Evolutionary conservation across 1,140 invertebrate genomes (phyloP), one percentile per base, ranked within the genome.

Genomic region (Halesus radiatus): DNA sequence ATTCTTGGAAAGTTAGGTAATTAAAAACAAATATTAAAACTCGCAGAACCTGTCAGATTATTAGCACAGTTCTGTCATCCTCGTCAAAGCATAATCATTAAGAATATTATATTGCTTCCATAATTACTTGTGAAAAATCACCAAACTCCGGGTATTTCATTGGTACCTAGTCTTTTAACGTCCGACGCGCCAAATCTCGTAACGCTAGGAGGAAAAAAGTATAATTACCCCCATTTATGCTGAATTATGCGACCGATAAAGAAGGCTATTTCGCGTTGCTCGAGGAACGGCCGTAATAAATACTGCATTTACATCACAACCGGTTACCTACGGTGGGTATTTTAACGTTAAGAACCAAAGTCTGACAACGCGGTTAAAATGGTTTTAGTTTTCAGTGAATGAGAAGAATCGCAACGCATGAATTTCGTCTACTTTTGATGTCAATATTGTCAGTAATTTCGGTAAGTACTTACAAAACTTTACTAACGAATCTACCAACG

Each of bases 191-290:
- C 54, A 72, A 72, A 72, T 50, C 10, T 15, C 50, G 68, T 53
- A 72, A 22, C 23, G 18, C 45, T 50, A 72, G 8, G 53, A 72
- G 62, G 62, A 66, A 52, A 72, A 72, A 22, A 54, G 68, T 72
- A 72, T 72, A 72, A 72, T 72, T 72, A 72, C 68, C 45, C 1
- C 68, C 68, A 72, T 72, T 72, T 54, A 54, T 72, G 68, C 68
- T 72, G 45, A 72, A 72, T 72, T 72, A 72, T 72, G 50, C 68
- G 18, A n/a, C 68, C 45, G 68, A 72, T 72, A 72, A 72, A 72
- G 68, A 72, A 72, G 68, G 68, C 68, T 72, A 54, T 72, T 72
- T 72, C 64, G 64, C 64, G 26, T 20, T 72, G 68, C 68, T 53
- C 37, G 5, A 22, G 68, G 50, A 52, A 23, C 20, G 68, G 18